These are phyloP conservation scores for Ursus arctos DNA, from an alignment of 2,113 vertebrate species.

Conservation along the genomic window DNA sequence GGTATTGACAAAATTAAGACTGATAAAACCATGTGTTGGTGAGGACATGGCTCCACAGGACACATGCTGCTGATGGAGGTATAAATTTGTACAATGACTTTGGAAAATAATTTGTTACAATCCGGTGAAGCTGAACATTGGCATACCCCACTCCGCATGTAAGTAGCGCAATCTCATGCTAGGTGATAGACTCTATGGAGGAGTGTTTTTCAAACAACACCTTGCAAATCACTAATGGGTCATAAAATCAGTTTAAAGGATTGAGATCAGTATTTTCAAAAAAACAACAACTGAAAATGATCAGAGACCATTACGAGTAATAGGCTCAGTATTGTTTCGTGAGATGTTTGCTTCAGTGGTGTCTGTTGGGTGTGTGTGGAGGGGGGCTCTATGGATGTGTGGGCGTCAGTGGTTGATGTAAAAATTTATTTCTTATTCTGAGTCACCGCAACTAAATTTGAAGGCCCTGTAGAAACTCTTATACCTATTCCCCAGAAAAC, in stretches of 20 bases:
- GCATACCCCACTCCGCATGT: neutral
- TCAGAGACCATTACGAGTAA: neutral
- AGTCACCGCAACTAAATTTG: neutral
- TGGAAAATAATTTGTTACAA: neutral
- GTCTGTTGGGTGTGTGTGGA: neutral
- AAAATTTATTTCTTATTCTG: neutral
- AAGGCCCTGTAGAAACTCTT: neutral
- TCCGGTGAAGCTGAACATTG: neutral
- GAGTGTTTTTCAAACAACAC: neutral
- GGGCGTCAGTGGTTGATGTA: neutral
- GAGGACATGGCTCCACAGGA: neutral
- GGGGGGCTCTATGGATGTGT: neutral
- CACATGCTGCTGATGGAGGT: neutral
- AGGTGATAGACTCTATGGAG: accelerated
- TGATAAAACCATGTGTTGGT: neutral
- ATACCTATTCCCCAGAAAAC: neutral
- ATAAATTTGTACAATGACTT: neutral
- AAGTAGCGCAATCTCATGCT: neutral
- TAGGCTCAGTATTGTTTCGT: neutral
- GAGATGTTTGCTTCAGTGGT: neutral
- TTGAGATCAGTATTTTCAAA: neutral
- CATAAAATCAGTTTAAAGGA: neutral
- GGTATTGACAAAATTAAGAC: neutral
- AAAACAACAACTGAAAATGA: neutral
- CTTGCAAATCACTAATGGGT: neutral